A percentile compares a stretch with the other conserved stretches of the same genome.
Evolutionary conservation across 2,888 invertebrate genomes (phyloP).

Genomic region (Torymus texanus): DNA sequence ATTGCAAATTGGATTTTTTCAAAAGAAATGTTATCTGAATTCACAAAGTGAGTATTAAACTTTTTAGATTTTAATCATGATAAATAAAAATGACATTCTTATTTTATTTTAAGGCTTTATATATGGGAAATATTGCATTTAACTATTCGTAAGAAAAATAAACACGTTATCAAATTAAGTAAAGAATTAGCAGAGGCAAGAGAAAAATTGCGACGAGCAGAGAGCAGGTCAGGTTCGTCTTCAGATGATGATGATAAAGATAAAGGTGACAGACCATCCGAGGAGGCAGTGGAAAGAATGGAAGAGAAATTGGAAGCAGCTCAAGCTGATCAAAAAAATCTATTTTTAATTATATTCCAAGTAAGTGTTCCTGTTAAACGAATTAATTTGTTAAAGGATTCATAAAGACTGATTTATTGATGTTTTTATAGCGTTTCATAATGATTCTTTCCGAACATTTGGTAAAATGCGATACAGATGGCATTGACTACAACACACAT

Average conservation of each 20-base stretch:
- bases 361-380: constrained; percentile 66
- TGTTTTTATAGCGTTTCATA: constrained; percentile 85
- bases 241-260: constrained; percentile 85
- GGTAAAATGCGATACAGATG: constrained; percentile 94
- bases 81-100: constrained; percentile 21
- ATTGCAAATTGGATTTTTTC: constrained; percentile 99
- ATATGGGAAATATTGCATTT: constrained; percentile 98
- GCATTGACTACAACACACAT: constrained; percentile 92
- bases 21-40: constrained; percentile 92
- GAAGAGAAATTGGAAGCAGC: constrained; percentile 96
- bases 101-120: constrained; percentile 81
- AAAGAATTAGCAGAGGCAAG: constrained; percentile 89
- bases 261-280: constrained; percentile 81
- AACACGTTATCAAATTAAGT: constrained; percentile 90
- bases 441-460: constrained; percentile 98
- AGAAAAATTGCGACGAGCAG: constrained; percentile 89
- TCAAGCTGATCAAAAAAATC: constrained; percentile 96
- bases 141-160: constrained; percentile 97
- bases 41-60: constrained; percentile 81
- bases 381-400: constrained; percentile 44
- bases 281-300: constrained; percentile 95
- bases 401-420: constrained; percentile 47
- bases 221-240: constrained; percentile 86
- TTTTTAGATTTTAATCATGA: constrained; percentile 1
- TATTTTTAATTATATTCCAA: constrained; percentile 98